Base-by-base conservation (phyloP, 2,113 vertebrate genomes). In the Elanus axillaris region DNA sequence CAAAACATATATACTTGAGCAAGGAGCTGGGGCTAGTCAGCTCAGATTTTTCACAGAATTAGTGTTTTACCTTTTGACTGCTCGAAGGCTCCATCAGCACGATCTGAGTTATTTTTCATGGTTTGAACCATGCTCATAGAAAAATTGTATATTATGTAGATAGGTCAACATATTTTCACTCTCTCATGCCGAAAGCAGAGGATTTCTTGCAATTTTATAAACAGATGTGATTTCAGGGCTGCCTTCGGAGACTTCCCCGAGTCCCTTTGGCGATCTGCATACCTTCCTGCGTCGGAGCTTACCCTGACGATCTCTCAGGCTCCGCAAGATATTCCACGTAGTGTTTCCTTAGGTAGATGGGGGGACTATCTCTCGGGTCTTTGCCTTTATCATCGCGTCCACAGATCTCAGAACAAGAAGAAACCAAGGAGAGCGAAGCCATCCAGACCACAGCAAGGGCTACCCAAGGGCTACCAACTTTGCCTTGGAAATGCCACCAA, bases 311-410 rank as follows among this genome's bases (percentile, higher is more conserved):
- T 22, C 45, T 60, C 17, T 27, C 68, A 13, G 15, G 23, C 34
- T 53, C 73, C 12, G 16, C 7, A 84, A 48, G 68, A 18, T 1
- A 2, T 9, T 72, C 68, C 59, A 40, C 0, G 0, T 4, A 4
- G 20, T 4, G 15, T 26, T 84, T 27, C 45, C 68, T 48, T 7
- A 8, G 43, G 53, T 16, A 69, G 68, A 13, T 7, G 26, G 4
- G 9, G 31, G 23, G 50, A 68, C 16, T 10, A 1, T 11, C 58
- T 80, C 77, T n/a, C 0, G 17, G 16, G 17, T 36, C 63, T 59
- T 68, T 43, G 48, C 13, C 40, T 75, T 56, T 6, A 11, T 48
- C 64, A 4, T 64, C 78, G 31, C 20, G 16, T 26, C 52, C 71
- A 63, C 52, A 63, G 31, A 83, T 20, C 34, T 60, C 31, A 13